Percentiles rank a stretch among this genome's conserved stretches.
Evolutionary conservation across 1,140 invertebrate species (phyloP).

Genomic region (Temnothorax curvispinosus): DNA sequence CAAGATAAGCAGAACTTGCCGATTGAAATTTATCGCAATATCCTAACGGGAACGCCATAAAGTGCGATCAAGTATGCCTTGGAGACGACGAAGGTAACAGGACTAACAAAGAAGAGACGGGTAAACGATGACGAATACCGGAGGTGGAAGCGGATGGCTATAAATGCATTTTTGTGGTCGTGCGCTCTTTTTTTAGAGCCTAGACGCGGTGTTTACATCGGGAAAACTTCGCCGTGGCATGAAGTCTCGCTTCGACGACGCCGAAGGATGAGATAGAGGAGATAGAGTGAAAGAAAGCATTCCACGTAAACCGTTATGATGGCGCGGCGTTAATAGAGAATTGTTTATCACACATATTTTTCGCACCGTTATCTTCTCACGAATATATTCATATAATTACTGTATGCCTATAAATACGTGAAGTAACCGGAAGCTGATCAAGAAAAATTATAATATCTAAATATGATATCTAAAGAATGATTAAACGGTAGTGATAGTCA

Average conservation of each 20-base stretch:
- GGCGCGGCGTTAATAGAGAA: conserved; percentile 29
- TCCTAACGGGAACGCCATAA: conserved; percentile 7
- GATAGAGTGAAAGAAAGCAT: conserved; percentile 42
- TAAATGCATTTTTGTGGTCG: conserved; percentile 43
- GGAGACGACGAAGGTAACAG: conserved; percentile 8
- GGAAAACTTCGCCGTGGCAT: not conserved
- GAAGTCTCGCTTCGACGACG: conserved; percentile 10
- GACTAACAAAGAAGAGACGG: conserved; percentile 11
- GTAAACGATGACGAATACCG: conserved; percentile 21
- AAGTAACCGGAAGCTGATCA: not conserved
- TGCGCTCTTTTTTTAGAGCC: conserved; percentile 7
- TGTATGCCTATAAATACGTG: not conserved
- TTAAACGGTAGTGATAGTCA: not conserved
- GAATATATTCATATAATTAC: conserved; percentile 48
- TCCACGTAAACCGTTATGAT: conserved; percentile 42
- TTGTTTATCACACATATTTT: conserved; percentile 37
- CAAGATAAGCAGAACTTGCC: not conserved
- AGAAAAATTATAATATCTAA: not conserved
- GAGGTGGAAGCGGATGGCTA: not conserved
- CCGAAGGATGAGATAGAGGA: conserved; percentile 15
- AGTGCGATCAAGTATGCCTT: not conserved
- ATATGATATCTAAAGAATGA: not conserved
- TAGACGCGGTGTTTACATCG: conserved; percentile 8
- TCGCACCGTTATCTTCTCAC: conserved; percentile 32
- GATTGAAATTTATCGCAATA: conserved; percentile 44